phyloP scores from a whole-genome alignment of 2,113 vertebrate genomes.

The Pelmatolapia mariae region DNA sequence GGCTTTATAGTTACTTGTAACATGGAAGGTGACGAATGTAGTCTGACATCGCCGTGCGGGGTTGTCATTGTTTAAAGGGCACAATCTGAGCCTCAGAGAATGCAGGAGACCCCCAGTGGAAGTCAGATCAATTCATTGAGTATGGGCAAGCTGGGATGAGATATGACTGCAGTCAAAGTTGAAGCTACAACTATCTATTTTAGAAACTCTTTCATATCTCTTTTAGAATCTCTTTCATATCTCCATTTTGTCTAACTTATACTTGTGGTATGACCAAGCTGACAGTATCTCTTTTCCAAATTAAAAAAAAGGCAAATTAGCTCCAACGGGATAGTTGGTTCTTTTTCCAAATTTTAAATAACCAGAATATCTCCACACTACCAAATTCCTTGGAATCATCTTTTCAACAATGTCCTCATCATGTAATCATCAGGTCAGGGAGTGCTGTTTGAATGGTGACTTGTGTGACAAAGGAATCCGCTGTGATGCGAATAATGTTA shows the following conservation, averaged over 20 bases:
- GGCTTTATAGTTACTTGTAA: not conserved
- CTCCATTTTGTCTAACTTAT: not conserved
- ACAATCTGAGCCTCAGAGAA: constrained; percentile 18
- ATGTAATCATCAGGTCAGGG: not conserved
- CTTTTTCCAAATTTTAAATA: not conserved
- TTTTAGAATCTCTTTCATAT: not conserved
- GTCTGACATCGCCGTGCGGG: not conserved
- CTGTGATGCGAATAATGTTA: not conserved
- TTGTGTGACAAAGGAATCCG: not conserved
- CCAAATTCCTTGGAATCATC: not conserved
- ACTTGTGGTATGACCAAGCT: not conserved
- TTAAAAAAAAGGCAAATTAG: not conserved
- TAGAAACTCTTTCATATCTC: not conserved
- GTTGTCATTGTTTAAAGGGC: constrained; percentile 23
- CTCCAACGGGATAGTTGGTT: not conserved
- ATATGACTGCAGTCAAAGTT: constrained; percentile 3
- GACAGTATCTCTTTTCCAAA: not conserved
- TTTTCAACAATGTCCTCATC: not conserved
- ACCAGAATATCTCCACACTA: not conserved
- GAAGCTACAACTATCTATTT: not conserved
- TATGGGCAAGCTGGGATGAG: not conserved
- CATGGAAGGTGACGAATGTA: constrained; percentile 37
- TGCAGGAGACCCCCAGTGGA: not conserved
- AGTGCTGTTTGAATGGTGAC: not conserved
- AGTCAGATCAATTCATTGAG: not conserved